Evolutionary conservation across 2,797 vertebrate genomes (phyloP).

Genomic region (Paguma larvata): DNA sequence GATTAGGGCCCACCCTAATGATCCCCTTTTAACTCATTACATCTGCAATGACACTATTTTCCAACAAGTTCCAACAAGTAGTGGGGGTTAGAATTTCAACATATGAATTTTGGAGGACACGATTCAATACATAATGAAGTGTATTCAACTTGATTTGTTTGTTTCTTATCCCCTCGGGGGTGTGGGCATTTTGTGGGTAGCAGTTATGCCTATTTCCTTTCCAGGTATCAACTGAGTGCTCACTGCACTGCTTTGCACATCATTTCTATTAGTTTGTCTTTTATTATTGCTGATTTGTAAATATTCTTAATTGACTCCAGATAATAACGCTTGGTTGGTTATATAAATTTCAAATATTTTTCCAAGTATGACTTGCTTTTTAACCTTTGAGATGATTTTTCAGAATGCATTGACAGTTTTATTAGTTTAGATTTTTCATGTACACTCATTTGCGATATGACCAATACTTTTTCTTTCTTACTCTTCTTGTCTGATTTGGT

Average conservation of each 20-base stretch:
- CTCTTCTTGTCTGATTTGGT: neutral
- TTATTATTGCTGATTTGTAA: neutral
- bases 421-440: conserved; percentile 34
- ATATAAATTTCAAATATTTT: neutral
- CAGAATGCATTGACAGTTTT: neutral
- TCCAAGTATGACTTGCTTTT: neutral
- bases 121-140: neutral
- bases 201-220: neutral
- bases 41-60: neutral
- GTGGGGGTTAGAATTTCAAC: neutral
- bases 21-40: neutral
- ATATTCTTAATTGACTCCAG: neutral
- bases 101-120: neutral
- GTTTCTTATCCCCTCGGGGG: neutral
- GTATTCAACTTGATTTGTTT: neutral
- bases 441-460: neutral
- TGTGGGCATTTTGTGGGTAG: neutral
- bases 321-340: neutral
- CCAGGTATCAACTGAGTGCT: neutral
- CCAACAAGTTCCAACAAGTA: neutral
- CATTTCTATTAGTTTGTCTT: neutral
- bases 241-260: neutral
- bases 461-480: neutral
- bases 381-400: neutral
- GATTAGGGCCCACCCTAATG: neutral